A percentile compares a stretch with the other conserved stretches of the same genome.
Conservation (phyloP, 2,113 vertebrate species). For the Casuarius casuarius region DNA sequence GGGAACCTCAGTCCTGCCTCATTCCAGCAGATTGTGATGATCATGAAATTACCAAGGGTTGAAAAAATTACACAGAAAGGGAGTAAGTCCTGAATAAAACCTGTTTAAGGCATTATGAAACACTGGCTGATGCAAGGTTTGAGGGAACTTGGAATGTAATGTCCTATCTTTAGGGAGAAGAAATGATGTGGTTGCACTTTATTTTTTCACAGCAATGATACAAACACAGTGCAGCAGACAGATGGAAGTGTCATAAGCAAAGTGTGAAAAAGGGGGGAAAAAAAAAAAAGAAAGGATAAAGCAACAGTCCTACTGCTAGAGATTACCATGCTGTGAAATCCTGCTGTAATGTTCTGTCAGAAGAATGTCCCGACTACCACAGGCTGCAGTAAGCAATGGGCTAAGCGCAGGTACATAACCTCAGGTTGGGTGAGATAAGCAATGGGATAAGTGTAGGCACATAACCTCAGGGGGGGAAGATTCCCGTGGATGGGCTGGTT, state of each 20-base stretch:
- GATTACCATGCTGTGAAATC: neutral
- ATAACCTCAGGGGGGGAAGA: neutral
- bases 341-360: neutral
- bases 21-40: neutral
- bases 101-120: neutral
- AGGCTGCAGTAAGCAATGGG: neutral
- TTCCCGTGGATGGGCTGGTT: neutral
- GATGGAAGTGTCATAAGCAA: slow-evolving; percentile 36
- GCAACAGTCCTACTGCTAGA: neutral
- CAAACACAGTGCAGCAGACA: slow-evolving; percentile 30
- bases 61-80: neutral
- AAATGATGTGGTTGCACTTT: neutral
- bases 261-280: slow-evolving; percentile 7
- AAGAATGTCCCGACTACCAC: neutral
- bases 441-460: no score
- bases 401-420: neutral
- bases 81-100: neutral
- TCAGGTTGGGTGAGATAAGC: no score
- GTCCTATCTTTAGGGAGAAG: neutral
- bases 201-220: neutral
- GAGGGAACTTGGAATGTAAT: neutral
- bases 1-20: neutral
- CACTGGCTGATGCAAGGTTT: neutral
- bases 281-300: neutral
- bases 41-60: neutral